These are phyloP conservation scores for Molossus molossus DNA, from an alignment of 2,797 vertebrate genomes.

Conservation along the genomic window DNA sequence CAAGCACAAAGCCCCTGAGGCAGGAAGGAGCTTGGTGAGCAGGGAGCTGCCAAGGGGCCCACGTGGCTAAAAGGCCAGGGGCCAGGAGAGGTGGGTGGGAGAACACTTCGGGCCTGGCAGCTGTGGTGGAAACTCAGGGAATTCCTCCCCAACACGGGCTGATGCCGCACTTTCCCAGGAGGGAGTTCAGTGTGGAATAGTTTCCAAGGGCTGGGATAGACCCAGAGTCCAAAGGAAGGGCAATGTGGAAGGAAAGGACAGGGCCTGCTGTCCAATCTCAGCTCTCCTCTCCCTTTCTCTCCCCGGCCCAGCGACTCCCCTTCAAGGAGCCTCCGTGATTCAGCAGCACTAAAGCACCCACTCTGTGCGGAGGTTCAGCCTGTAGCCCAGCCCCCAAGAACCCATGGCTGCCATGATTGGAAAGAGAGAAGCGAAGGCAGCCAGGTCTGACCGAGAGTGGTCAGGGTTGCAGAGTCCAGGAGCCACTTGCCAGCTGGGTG, in stretches of 20 bases:
- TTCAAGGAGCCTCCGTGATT: not conserved
- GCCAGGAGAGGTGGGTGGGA: not conserved
- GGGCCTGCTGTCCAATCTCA: not conserved
- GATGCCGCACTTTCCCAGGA: not conserved
- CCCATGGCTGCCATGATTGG: not conserved
- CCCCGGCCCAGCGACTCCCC: not conserved
- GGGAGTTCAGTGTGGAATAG: not conserved
- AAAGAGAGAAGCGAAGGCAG: not conserved
- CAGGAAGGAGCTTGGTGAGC: not conserved
- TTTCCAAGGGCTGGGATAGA: not conserved
- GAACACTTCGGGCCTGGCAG: not conserved
- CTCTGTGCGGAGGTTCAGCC: not conserved
- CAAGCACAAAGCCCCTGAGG: not conserved
- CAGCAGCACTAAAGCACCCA: not conserved
- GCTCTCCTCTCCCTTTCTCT: not conserved
- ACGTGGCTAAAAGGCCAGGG: not conserved
- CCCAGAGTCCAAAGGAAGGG: not conserved
- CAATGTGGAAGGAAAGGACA: not conserved
- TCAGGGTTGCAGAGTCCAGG: slow-evolving; percentile 36
- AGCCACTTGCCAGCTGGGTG: not conserved
- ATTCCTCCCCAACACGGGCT: not conserved
- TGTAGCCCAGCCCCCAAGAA: not conserved
- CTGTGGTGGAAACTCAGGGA: not conserved
- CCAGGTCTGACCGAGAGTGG: not conserved
- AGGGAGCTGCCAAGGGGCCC: not conserved